These are phyloP conservation scores for Pseudomyrmex pallidus DNA, from an alignment of 1,140 invertebrate species.

Conservation along the genomic window DNA sequence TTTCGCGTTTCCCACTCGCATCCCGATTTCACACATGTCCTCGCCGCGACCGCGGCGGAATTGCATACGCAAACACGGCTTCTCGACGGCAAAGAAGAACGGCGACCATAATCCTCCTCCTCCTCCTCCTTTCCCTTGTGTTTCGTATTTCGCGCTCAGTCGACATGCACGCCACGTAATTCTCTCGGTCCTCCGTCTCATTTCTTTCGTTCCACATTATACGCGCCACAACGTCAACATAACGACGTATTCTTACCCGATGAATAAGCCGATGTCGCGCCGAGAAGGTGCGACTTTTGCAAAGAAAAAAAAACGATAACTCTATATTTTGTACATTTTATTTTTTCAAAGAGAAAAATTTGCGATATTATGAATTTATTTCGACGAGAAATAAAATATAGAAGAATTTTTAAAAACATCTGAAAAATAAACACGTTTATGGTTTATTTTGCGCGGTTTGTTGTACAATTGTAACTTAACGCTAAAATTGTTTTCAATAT, in stretches of 20 bases:
- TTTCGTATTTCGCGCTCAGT: constrained; percentile 26
- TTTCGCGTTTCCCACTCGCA: constrained; percentile 69
- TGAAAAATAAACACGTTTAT: too few relatives aligned
- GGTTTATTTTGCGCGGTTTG: too few relatives aligned
- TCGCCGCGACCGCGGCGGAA: neutral
- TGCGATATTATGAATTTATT: too few relatives aligned
- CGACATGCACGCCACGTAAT: constrained; percentile 36
- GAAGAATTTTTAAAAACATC: too few relatives aligned
- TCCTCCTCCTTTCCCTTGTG: too few relatives aligned
- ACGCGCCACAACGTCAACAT: constrained; percentile 18
- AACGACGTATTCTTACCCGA: constrained; percentile 19
- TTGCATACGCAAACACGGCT: constrained; percentile 22
- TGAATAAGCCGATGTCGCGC: constrained; percentile 3
- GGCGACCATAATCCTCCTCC: constrained; percentile 28
- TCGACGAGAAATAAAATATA: too few relatives aligned
- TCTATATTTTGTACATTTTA: too few relatives aligned
- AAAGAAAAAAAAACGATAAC: too few relatives aligned
- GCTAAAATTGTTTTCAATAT: neutral
- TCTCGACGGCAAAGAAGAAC: neutral
- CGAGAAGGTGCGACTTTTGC: too few relatives aligned
- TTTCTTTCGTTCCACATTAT: constrained; percentile 44
- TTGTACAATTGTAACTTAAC: too few relatives aligned
- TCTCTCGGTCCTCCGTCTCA: constrained; percentile 27
- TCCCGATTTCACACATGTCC: constrained; percentile 71
- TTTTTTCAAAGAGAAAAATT: too few relatives aligned